These are phyloP conservation scores for Aphidius gifuensis DNA, from an alignment of 1,140 invertebrate genomes.

Conservation along the genomic window DNA sequence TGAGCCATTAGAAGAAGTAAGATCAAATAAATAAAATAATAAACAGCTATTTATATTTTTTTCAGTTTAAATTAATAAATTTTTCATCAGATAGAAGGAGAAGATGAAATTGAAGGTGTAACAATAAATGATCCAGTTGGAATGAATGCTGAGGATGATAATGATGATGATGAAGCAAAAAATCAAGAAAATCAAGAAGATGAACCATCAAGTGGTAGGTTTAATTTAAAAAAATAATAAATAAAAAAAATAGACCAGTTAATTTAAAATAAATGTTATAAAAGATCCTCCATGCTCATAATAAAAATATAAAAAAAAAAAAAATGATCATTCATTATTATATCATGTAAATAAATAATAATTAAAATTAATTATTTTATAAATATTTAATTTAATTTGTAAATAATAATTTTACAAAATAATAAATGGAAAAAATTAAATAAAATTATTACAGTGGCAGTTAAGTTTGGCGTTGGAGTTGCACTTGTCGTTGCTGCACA, in stretches of 20 bases:
- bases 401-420: neutral
- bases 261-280: too few species aligned
- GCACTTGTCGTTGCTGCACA: constrained; percentile 74
- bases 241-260: constrained; percentile 8
- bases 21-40: constrained; percentile 25
- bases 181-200: constrained; percentile 41
- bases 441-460: constrained; percentile 67
- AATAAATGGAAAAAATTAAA: constrained; percentile 33
- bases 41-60: constrained; percentile 11
- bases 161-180: constrained; percentile 28
- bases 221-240: constrained; percentile 6
- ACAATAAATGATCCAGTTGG: constrained; percentile 30
- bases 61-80: constrained; percentile 2
- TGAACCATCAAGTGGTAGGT: constrained; percentile 47
- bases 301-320: constrained; percentile 8
- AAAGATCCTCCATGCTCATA: constrained; percentile 29
- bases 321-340: neutral
- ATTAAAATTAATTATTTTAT: constrained; percentile 10
- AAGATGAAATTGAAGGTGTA: constrained; percentile 41
- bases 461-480: constrained; percentile 74
- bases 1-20: constrained; percentile 52
- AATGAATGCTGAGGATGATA: too few species aligned
- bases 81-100: constrained; percentile 29
- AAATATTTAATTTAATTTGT: constrained; percentile 13
- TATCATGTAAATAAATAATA: constrained; percentile 11